These are phyloP conservation scores for Picus viridis DNA, from an alignment of 2,797 vertebrate genomes.

Conservation along the genomic window DNA sequence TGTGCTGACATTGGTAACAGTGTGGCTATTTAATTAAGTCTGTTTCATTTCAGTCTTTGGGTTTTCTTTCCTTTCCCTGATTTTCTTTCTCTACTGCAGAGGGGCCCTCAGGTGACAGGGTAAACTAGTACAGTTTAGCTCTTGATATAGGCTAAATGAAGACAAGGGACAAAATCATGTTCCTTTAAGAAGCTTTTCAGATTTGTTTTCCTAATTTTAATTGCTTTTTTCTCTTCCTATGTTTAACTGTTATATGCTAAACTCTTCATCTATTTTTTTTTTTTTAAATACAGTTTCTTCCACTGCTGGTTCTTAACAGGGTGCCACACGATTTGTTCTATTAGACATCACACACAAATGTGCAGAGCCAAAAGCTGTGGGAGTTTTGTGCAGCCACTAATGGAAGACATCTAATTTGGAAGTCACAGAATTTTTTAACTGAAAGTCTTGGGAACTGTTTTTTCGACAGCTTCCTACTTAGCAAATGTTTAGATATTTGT, in stretches of 20 bases:
- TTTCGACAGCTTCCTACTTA: not conserved
- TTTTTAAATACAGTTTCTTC: not conserved
- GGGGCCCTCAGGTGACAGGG: too few relatives aligned
- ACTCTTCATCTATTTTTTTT: not conserved
- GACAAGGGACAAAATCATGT: not conserved
- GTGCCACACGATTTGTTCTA: not conserved
- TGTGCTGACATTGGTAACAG: too few relatives aligned
- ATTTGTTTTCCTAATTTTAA: not conserved
- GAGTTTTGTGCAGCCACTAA: not conserved
- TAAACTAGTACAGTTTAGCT: too few relatives aligned
- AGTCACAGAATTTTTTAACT: not conserved
- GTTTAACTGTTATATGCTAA: not conserved
- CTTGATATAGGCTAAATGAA: too few relatives aligned
- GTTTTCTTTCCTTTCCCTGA: too few relatives aligned
- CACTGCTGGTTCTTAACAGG: not conserved
- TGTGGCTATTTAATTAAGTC: too few relatives aligned
- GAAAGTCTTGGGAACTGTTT: not conserved
- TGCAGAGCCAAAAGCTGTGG: not conserved
- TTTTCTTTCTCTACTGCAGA: too few relatives aligned
- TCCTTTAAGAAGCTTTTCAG: not conserved
- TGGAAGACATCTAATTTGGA: not conserved
- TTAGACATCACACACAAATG: not conserved
- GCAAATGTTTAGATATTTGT: not conserved
- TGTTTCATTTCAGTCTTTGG: too few relatives aligned
- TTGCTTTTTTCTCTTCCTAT: not conserved